Conservation (phyloP, 2,113 vertebrate species). For the Ailuropoda melanoleuca region DNA sequence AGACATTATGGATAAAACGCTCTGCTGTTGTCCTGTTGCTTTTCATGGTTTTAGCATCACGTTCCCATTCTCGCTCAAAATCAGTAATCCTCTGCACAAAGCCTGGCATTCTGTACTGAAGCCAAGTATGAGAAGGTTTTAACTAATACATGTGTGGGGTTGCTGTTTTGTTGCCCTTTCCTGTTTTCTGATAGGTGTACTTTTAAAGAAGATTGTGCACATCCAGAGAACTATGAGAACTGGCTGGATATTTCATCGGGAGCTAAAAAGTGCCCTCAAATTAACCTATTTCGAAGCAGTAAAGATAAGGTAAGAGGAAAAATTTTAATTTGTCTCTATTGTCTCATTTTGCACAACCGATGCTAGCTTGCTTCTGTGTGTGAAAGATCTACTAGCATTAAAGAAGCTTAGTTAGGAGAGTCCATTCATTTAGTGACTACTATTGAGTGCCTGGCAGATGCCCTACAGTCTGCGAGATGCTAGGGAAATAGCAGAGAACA, state of each 20-base stretch:
- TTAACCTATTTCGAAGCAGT: constrained; percentile 68
- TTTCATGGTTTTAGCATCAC: constrained; percentile 52
- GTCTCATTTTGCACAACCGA: background rate
- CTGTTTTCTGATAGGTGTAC: constrained; percentile 66
- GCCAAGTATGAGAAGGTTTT: constrained; percentile 12
- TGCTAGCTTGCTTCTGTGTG: background rate
- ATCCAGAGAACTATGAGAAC: constrained; percentile 38
- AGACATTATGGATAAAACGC: background rate
- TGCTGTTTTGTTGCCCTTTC: background rate
- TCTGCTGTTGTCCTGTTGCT: constrained; percentile 49
- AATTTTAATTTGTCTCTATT: background rate
- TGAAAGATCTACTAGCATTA: background rate
- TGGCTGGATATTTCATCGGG: constrained; percentile 74
- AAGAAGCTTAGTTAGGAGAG: background rate
- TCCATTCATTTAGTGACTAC: background rate
- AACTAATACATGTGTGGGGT: constrained; percentile 15
- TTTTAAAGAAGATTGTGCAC: constrained; percentile 70
- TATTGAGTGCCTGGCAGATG: background rate
- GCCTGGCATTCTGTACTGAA: constrained; percentile 2
- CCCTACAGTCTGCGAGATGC: no score
- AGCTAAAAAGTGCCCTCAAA: constrained; percentile 68
- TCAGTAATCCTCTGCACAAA: constrained; percentile 44
- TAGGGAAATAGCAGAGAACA: background rate
- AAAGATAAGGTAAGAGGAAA: constrained; percentile 69
- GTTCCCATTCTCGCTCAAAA: constrained; percentile 20